Conservation (phyloP, 2,797 vertebrate genomes). For the Staurois parvus region DNA sequence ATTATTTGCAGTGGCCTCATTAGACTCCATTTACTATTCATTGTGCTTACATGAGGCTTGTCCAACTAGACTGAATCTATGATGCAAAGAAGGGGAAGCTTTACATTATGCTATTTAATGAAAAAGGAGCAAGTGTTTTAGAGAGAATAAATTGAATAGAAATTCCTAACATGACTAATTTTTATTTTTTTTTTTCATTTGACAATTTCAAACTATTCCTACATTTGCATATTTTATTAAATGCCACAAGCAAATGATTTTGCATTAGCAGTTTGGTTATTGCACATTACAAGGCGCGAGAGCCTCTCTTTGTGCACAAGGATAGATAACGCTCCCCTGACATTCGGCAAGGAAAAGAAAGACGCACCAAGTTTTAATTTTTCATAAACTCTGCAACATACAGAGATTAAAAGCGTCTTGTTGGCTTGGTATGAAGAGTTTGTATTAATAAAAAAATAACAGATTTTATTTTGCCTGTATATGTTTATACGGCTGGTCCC, state of each 20-base stretch:
- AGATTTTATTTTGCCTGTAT: not conserved
- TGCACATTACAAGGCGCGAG: conserved; percentile 63
- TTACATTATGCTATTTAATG: conserved; percentile 53
- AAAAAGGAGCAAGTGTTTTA: conserved; percentile 10
- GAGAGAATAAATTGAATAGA: conserved; percentile 63
- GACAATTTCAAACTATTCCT: conserved; percentile 67
- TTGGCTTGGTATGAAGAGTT: not conserved
- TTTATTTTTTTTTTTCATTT: conserved; percentile 63
- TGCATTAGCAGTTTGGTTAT: conserved; percentile 64
- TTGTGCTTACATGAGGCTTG: not conserved
- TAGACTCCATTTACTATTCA: conserved; percentile 1
- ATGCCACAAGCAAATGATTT: conserved; percentile 71
- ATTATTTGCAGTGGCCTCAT: conserved; percentile 28
- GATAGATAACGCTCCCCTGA: conserved; percentile 70
- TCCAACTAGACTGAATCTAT: conserved; percentile 9
- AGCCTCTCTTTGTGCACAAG: conserved; percentile 63
- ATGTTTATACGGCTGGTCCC: too few relatives aligned
- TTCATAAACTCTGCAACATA: conserved; percentile 45
- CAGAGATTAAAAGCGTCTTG: not conserved
- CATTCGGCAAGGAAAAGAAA: conserved; percentile 61
- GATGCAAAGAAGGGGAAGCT: conserved; percentile 27
- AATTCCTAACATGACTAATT: conserved; percentile 66
- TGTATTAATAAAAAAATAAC: not conserved
- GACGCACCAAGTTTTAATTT: not conserved
- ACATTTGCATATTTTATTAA: conserved; percentile 77